These are phyloP conservation scores for Dione juno DNA, from an alignment of 2,888 invertebrate genomes.

Conservation along the genomic window DNA sequence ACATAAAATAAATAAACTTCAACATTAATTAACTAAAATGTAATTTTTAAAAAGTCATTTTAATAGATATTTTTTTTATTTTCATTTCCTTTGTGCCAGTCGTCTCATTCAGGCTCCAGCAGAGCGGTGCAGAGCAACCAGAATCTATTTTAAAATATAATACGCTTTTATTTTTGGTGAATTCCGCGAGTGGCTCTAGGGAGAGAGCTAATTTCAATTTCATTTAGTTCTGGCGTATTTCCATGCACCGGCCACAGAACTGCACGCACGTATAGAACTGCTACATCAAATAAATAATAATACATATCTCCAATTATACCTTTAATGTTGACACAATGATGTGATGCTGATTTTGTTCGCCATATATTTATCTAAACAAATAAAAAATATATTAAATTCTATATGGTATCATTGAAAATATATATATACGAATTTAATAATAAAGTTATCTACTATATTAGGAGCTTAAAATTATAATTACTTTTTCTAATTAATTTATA, in stretches of 20 bases:
- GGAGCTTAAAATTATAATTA: background rate
- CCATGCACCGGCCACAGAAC: slow-evolving; percentile 75
- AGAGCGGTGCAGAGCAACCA: slow-evolving; percentile 54
- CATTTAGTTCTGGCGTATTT: slow-evolving; percentile 83
- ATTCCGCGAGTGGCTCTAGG: slow-evolving; percentile 79
- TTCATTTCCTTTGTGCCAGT: slow-evolving; percentile 50
- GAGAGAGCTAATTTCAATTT: slow-evolving; percentile 84
- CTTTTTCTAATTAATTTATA: background rate
- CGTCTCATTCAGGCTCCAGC: slow-evolving; percentile 56
- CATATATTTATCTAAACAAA: too few species aligned
- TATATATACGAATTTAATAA: too few species aligned
- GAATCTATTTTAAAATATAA: slow-evolving; percentile 82
- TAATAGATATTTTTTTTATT: slow-evolving; percentile 44
- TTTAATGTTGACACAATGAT: too few species aligned
- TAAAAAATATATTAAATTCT: too few species aligned
- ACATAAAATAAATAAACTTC: slow-evolving; percentile 19
- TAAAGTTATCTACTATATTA: background rate
- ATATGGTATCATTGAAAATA: too few species aligned
- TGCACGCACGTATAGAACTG: slow-evolving; percentile 25
- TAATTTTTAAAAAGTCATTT: slow-evolving; percentile 35
- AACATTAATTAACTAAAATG: slow-evolving; percentile 5
- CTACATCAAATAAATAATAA: slow-evolving; percentile 3
- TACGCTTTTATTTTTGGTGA: slow-evolving; percentile 81
- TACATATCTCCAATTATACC: too few species aligned
- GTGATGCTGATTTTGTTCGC: too few species aligned